Evolutionary conservation across 2,113 vertebrate genomes (phyloP), one percentile per base, ranked within the genome.

Genomic region (Rhinoderma darwinii): DNA sequence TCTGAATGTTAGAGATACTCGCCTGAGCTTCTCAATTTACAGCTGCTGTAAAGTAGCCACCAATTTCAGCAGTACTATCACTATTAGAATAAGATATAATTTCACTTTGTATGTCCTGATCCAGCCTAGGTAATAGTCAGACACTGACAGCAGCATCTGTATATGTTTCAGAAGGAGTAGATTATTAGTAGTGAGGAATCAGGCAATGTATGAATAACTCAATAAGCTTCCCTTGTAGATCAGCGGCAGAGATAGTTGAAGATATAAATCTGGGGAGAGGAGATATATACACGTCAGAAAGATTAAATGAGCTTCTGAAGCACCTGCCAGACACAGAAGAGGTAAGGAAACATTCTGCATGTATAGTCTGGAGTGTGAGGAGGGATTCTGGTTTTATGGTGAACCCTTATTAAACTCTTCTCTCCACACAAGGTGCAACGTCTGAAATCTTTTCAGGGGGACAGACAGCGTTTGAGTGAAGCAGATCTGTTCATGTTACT

Each of bases 401-500:
- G 11, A 9, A n/a, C n/a, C n/a, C 25, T 39, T 72, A 41, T 39
- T 39, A 11, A 37, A 41, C 5, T 41, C 5, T 72, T 35, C 2
- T 41, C 72, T 41, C 1, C 1, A 0, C 27, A 83, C 0, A 90
- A 97, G 96, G 88, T 93, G 54, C 92, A 91, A 82, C 87, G 92
- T 85, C 91, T 96, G 76, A 50, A 84, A 2, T 84, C 68, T 4
- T 96, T 95, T 89, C 90, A 91, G 47, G 94, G 94, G 2, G 44
- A 68, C 79, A 77, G 47, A 27, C 91, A 93, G 61, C 80, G 88
- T 63, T 92, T 96, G 1, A 90, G 94, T 1, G 95, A 95, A 27
- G 93, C 95, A 0, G 96, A 96, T 89, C 89, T 91, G 43, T 96
- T 96, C 54, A 94, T 95, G 91, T 83, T 95, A 20, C 90, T 92